phyloP scores from a whole-genome alignment of 1,140 invertebrate genomes.

The Coenobita brevimanus region DNA sequence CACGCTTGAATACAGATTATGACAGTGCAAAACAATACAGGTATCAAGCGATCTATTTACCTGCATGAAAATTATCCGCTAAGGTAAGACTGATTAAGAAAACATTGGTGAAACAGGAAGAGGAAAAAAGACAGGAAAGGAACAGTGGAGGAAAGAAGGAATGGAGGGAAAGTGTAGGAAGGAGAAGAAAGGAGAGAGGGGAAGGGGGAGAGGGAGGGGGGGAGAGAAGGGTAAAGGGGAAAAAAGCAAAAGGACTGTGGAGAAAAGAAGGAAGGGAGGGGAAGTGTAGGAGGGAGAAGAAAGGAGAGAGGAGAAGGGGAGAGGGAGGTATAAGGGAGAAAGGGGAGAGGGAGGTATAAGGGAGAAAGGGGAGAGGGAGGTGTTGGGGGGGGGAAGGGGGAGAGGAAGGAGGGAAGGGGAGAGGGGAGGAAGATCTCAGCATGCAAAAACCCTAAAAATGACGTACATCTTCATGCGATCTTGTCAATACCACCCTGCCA shows the following conservation, averaged over 20 bases:
- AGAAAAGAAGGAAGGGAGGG: background rate
- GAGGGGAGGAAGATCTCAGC: background rate
- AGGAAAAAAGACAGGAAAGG: background rate
- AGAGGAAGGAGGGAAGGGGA: background rate
- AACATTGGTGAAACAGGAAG: background rate
- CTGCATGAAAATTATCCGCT: too few relatives aligned
- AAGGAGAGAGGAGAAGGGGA: too few relatives aligned
- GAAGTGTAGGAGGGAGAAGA: too few relatives aligned
- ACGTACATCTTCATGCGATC: too few relatives aligned
- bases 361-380: background rate
- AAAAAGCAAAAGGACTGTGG: background rate
- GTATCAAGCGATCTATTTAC: too few relatives aligned
- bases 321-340: background rate
- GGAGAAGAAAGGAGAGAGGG: background rate
- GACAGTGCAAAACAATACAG: too few relatives aligned
- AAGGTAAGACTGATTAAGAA: too few relatives aligned
- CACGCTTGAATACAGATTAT: too few relatives aligned
- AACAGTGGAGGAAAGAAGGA: background rate
- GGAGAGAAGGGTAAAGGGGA: background rate
- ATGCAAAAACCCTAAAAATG: too few relatives aligned
- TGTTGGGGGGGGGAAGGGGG: too few relatives aligned
- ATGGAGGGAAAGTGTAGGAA: background rate
- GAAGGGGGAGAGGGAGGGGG: slow-evolving; percentile 5
- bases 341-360: too few relatives aligned
- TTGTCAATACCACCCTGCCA: too few relatives aligned